These are phyloP conservation scores for Dynastes maya DNA, from an alignment of 2,888 invertebrate genomes.

Conservation along the genomic window DNA sequence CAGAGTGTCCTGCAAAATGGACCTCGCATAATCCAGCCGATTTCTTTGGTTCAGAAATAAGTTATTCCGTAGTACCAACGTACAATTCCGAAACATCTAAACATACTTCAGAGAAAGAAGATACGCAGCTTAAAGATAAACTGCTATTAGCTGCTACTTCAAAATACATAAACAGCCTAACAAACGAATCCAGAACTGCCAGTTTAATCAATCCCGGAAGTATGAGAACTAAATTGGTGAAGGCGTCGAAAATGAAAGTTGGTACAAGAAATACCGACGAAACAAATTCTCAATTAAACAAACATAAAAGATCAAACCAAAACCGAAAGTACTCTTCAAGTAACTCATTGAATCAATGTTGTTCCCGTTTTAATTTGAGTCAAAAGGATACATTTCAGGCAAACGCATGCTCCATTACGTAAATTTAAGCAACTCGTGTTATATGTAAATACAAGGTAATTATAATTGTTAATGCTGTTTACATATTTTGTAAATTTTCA, in stretches of 20 bases:
- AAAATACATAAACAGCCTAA: neutral
- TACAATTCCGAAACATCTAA: neutral
- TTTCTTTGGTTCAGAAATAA: constrained; percentile 74
- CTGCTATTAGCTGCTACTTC: neutral
- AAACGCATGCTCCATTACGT: constrained; percentile 69
- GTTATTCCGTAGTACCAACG: constrained; percentile 65
- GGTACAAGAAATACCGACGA: neutral
- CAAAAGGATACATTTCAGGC: constrained; percentile 70
- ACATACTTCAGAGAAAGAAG: neutral
- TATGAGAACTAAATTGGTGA: neutral
- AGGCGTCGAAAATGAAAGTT: neutral
- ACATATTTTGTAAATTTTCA: too few relatives aligned
- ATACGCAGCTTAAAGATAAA: neutral
- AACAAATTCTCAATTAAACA: neutral
- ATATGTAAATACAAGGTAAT: constrained; percentile 1
- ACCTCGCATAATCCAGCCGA: constrained; percentile 72
- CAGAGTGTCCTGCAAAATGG: constrained; percentile 76
- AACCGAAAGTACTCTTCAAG: constrained; percentile 11
- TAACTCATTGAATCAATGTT: constrained; percentile 68
- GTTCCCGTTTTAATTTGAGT: constrained; percentile 69
- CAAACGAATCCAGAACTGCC: neutral
- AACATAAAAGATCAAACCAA: neutral
- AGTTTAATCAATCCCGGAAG: neutral
- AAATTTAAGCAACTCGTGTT: constrained; percentile 49
- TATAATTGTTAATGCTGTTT: neutral